phyloP scores from a whole-genome alignment of 2,888 invertebrate genomes.

The Agonopterix alstromeriana region DNA sequence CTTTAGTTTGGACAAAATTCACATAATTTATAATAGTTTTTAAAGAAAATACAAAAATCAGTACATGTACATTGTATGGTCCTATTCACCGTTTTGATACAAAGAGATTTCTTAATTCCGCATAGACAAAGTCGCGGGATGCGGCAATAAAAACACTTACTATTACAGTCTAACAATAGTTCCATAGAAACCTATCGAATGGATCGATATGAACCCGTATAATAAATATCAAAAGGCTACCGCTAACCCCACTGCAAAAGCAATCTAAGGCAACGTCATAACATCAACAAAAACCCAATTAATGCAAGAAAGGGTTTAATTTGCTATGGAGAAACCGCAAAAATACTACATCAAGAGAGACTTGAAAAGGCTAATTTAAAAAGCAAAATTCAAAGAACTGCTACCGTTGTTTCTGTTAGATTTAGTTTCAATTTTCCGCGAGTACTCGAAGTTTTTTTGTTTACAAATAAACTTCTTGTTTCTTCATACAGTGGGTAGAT shows the following conservation, averaged over 20 bases:
- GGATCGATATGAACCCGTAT: background rate
- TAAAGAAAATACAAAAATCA: no score
- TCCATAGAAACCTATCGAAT: constrained; percentile 17
- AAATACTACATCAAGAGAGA: constrained; percentile 33
- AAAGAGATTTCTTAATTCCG: no score
- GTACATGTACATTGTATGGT: no score
- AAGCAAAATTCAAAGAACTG: constrained; percentile 12
- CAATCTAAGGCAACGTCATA: constrained; percentile 12
- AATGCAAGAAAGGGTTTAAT: constrained; percentile 43
- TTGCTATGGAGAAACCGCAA: constrained; percentile 33
- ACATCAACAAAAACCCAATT: constrained; percentile 44
- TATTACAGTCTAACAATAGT: constrained; percentile 14
- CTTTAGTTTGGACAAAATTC: no score
- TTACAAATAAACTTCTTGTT: no score
- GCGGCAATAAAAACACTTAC: background rate
- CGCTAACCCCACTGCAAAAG: constrained; percentile 1
- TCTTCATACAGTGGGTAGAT: no score
- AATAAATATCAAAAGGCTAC: no score
- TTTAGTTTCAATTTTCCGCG: no score
- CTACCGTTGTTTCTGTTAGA: no score
- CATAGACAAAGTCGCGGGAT: background rate
- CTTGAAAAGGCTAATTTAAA: constrained; percentile 24
- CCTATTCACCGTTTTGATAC: no score
- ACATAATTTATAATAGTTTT: no score
- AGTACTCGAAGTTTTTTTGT: no score